Conservation (phyloP, 2,888 invertebrate genomes). For the Disparrhopalites patrizii region DNA sequence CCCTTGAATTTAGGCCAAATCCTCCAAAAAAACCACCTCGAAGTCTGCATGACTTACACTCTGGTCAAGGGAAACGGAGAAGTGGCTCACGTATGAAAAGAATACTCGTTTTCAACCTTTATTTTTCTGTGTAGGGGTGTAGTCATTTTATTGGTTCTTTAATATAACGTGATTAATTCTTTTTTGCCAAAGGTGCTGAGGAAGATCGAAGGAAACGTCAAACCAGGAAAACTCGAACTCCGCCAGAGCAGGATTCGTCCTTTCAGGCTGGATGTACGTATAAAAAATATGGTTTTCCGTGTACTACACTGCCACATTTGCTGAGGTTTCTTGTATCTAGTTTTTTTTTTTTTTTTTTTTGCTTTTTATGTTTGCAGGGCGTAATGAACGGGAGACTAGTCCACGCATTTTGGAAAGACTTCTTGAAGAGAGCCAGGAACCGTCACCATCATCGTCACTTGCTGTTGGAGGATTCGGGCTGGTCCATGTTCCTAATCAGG, state of each 20-base stretch:
- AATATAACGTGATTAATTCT: neutral
- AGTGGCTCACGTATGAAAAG: slow-evolving; percentile 2
- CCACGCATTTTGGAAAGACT: slow-evolving; percentile 46
- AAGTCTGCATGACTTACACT: neutral
- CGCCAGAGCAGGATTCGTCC: neutral
- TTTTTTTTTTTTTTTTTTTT: neutral
- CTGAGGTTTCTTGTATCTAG: no score
- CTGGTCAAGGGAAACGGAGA: slow-evolving; percentile 10
- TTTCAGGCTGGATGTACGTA: slow-evolving; percentile 6
- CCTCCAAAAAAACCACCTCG: slow-evolving; percentile 28
- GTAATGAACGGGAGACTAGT: slow-evolving; percentile 45
- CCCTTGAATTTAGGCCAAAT: neutral
- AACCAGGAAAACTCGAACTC: slow-evolving; percentile 1
- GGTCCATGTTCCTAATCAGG: neutral
- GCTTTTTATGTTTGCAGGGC: slow-evolving; percentile 26
- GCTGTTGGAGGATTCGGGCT: neutral
- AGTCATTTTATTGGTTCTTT: neutral
- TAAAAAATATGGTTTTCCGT: neutral
- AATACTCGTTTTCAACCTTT: no score
- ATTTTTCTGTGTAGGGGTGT: no score
- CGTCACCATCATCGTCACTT: slow-evolving; percentile 33
- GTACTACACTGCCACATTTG: neutral
- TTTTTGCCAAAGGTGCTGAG: neutral
- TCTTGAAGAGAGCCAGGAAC: slow-evolving; percentile 47
- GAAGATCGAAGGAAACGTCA: slow-evolving; percentile 11